A percentile compares a stretch with the other conserved stretches of the same genome.
Conservation (phyloP, 2,797 vertebrate species). For the Sebastes baramenuke region DNA sequence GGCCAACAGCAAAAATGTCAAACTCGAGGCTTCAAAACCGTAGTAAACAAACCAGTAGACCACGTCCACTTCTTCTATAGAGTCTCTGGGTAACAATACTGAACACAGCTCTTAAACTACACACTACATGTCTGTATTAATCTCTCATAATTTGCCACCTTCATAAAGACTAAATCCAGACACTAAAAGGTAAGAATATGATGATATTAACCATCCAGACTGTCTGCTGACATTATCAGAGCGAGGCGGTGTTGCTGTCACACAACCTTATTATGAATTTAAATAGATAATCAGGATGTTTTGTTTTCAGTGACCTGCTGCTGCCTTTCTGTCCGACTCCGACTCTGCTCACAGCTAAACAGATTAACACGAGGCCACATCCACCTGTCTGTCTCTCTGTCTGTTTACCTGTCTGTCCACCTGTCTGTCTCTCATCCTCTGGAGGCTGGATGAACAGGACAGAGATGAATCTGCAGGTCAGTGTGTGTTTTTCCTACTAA, state of each 20-base stretch:
- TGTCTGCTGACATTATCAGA: background rate
- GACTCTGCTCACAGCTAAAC: constrained; percentile 6
- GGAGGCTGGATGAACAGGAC: background rate
- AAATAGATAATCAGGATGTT: background rate
- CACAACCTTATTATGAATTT: background rate
- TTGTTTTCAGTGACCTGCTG: background rate
- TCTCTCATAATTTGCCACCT: background rate
- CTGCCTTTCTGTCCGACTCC: constrained; percentile 4
- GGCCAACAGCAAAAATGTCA: no score
- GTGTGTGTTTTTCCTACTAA: background rate
- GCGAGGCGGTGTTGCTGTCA: background rate
- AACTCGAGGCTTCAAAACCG: no score
- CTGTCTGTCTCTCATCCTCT: background rate
- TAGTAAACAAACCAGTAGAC: no score
- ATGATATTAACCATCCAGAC: background rate
- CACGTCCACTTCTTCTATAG: no score
- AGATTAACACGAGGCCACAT: constrained; percentile 6
- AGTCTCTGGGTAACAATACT: no score
- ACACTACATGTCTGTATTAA: background rate
- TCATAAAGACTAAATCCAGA: background rate
- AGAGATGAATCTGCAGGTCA: constrained; percentile 5
- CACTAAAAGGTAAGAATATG: background rate
- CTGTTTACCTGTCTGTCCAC: background rate
- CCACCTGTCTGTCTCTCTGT: background rate
- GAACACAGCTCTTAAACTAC: background rate